Percentiles rank a stretch among this genome's conserved stretches.
phyloP scores from a whole-genome alignment of 2,113 vertebrate genomes.

The Mesocricetus auratus region DNA sequence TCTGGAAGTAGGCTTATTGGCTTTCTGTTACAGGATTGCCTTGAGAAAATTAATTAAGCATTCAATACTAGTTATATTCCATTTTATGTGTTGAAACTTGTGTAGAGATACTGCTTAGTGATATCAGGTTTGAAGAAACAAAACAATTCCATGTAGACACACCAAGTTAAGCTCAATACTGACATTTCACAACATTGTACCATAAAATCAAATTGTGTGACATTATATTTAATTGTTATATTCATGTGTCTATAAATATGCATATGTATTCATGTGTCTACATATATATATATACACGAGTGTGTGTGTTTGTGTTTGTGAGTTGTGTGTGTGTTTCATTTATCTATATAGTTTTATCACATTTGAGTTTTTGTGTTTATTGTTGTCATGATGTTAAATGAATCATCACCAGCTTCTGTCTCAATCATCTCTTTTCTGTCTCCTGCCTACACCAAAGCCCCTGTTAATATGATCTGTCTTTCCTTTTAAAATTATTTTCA shows the following conservation, averaged over 20 bases:
- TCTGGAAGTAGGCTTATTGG: background rate
- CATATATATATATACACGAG: background rate
- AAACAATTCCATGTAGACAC: background rate
- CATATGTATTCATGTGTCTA: background rate
- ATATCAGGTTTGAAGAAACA: background rate
- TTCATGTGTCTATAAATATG: background rate
- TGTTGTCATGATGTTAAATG: background rate
- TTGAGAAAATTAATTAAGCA: background rate
- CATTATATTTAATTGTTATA: background rate
- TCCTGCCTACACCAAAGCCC: background rate
- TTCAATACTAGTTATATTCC: background rate
- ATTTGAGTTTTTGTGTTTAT: background rate
- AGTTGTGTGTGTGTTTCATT: too few species aligned
- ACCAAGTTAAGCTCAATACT: background rate
- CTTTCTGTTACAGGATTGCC: background rate
- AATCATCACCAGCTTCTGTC: too few species aligned
- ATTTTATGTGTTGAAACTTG: background rate
- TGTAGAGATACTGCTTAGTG: background rate
- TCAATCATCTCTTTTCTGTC: background rate
- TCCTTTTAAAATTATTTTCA: background rate
- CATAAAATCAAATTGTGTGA: background rate
- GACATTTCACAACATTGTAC: background rate
- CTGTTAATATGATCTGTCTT: background rate
- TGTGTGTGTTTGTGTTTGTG: too few species aligned
- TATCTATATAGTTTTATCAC: background rate